phyloP scores from a whole-genome alignment of 2,797 vertebrate species.

The Phyllotis vaccarum region DNA sequence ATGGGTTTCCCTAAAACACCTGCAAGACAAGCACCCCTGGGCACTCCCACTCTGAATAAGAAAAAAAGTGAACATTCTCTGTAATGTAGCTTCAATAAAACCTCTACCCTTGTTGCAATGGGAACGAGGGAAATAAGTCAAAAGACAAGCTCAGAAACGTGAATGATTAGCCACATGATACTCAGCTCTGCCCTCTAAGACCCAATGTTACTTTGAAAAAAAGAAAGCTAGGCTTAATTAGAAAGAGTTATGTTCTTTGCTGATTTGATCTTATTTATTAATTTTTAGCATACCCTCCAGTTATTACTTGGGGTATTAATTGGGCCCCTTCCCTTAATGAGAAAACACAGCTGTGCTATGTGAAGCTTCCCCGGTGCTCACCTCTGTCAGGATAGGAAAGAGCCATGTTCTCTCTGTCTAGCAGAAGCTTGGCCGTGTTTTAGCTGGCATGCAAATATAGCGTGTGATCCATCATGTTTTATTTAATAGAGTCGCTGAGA shows the following conservation, averaged over 20 bases:
- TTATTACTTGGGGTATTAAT: slow-evolving; percentile 32
- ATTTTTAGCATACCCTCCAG: slow-evolving; percentile 53
- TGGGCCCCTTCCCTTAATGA: not conserved
- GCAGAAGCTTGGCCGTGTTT: slow-evolving; percentile 71
- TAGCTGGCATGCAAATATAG: slow-evolving; percentile 85
- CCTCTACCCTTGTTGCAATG: slow-evolving; percentile 31
- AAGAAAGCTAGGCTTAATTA: not conserved
- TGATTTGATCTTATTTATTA: slow-evolving; percentile 45
- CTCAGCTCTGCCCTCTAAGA: slow-evolving; percentile 14
- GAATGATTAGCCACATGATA: slow-evolving; percentile 22
- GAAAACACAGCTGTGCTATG: not conserved
- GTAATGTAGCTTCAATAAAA: slow-evolving; percentile 32
- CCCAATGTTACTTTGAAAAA: not conserved
- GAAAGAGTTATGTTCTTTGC: slow-evolving; percentile 10
- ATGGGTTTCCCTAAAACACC: slow-evolving; percentile 21
- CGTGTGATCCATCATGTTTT: slow-evolving; percentile 85
- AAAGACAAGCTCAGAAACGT: slow-evolving; percentile 6
- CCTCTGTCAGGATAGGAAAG: slow-evolving; percentile 54
- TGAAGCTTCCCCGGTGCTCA: slow-evolving; percentile 48
- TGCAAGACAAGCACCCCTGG: not conserved
- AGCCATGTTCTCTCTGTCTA: slow-evolving; percentile 50
- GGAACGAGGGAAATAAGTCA: slow-evolving; percentile 58
- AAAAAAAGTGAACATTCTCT: slow-evolving; percentile 27
- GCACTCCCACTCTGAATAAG: not conserved
- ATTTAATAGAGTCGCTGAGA: slow-evolving; percentile 84